A percentile compares a stretch with the other conserved stretches of the same genome.
phyloP scores from a whole-genome alignment of 2,888 invertebrate genomes.

The Iselma pallidipennis region DNA sequence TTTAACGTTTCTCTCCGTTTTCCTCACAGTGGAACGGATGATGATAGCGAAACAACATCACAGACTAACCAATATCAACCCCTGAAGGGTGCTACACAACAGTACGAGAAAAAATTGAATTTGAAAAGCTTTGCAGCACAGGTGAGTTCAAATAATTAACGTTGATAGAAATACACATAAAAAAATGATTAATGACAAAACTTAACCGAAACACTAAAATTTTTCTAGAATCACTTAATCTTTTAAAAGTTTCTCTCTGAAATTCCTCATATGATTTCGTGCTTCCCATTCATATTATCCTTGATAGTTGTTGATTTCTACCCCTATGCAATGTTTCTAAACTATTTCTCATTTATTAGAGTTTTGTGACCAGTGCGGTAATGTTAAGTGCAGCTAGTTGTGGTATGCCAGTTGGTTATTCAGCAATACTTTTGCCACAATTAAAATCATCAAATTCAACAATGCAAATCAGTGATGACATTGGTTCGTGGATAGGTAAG shows the following conservation, averaged over 20 bases:
- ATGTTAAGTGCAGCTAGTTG: constrained; percentile 72
- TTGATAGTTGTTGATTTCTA: neutral
- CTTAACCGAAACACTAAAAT: too few relatives aligned
- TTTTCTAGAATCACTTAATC: too few relatives aligned
- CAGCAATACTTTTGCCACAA: constrained; percentile 77
- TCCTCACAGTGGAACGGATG: constrained; percentile 26
- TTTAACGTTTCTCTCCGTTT: neutral
- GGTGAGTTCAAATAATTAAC: constrained; percentile 28
- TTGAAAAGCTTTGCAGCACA: constrained; percentile 36
- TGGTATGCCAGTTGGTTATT: constrained; percentile 80
- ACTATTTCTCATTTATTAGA: constrained; percentile 57
- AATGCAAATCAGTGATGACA: constrained; percentile 67
- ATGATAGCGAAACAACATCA: constrained; percentile 25
- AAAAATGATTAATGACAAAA: too few relatives aligned
- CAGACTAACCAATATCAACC: constrained; percentile 30
- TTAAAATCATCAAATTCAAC: constrained; percentile 63
- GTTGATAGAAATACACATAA: too few relatives aligned
- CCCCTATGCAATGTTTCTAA: neutral
- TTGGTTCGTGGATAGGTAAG: constrained; percentile 80
- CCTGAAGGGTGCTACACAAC: constrained; percentile 19
- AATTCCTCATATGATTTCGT: too few relatives aligned
- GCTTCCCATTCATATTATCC: constrained; percentile 3
- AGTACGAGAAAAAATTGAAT: constrained; percentile 22
- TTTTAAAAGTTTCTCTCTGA: too few relatives aligned
- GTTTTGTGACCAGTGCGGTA: constrained; percentile 71